These are phyloP conservation scores for Corythaeola cristata DNA, from an alignment of 2,113 vertebrate species.

Conservation along the genomic window DNA sequence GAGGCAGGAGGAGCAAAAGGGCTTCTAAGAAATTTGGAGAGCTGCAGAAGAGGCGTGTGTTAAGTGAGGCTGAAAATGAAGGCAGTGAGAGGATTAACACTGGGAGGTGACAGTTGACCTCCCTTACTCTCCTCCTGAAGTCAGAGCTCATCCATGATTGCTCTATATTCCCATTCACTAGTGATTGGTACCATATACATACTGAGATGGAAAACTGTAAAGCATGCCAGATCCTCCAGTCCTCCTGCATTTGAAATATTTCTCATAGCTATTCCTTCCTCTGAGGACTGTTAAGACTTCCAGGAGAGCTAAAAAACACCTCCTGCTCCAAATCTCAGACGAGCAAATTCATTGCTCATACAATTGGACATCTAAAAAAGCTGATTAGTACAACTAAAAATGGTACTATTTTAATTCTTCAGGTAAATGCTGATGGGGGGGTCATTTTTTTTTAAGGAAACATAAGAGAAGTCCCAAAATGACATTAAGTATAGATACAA, in stretches of 20 bases:
- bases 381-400: background rate
- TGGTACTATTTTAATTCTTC: background rate
- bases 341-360: background rate
- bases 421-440: background rate
- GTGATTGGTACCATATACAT: accelerated
- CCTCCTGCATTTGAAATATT: background rate
- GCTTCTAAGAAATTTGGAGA: background rate
- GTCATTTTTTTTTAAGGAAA: background rate
- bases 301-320: background rate
- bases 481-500: background rate
- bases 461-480: background rate
- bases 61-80: background rate
- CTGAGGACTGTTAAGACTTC: background rate
- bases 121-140: background rate
- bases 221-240: background rate
- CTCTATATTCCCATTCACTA: background rate
- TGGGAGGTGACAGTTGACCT: background rate
- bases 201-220: background rate
- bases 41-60: background rate
- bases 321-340: background rate
- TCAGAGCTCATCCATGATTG: background rate
- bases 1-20: background rate
- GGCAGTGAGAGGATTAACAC: background rate
- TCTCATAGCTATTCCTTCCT: background rate
- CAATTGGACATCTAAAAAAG: background rate